A percentile compares a stretch with the other conserved stretches of the same genome.
Evolutionary conservation across 2,888 invertebrate genomes (phyloP).

Genomic region (Nasonia oneida): DNA sequence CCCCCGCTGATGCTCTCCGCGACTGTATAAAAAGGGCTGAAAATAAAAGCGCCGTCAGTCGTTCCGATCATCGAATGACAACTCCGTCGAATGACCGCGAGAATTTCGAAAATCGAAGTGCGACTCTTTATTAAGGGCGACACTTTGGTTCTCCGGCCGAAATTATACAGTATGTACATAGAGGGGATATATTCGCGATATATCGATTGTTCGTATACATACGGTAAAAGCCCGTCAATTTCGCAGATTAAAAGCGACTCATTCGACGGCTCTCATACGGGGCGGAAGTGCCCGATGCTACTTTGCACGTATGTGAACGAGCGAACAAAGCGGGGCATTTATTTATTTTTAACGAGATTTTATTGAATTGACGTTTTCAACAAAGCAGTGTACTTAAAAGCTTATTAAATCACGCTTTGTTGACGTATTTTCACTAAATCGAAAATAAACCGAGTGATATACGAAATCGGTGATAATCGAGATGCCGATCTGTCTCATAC

Average conservation of each 20-base stretch:
- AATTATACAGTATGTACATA: constrained; percentile 54
- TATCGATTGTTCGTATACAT: constrained; percentile 38
- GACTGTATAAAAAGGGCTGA: neutral
- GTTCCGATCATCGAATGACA: constrained; percentile 15
- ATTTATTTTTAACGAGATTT: constrained; percentile 47
- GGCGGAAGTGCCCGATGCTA: neutral
- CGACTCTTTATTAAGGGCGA: constrained; percentile 28
- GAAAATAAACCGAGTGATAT: neutral
- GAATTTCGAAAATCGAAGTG: constrained; percentile 11
- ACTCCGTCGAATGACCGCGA: neutral
- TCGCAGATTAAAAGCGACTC: constrained; percentile 35
- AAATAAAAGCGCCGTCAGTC: neutral
- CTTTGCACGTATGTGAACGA: neutral
- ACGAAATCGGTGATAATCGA: no score
- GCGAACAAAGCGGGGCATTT: neutral
- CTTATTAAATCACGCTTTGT: neutral
- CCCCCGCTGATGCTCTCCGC: neutral
- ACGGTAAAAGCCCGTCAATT: constrained; percentile 57
- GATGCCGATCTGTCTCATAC: no score
- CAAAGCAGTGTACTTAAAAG: constrained; percentile 3
- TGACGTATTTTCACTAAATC: neutral
- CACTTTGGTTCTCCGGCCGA: constrained; percentile 20
- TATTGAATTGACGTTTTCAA: constrained; percentile 12
- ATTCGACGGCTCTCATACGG: neutral
- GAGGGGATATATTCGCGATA: constrained; percentile 13